Percentiles rank a stretch among this genome's conserved stretches.
Evolutionary conservation across 2,113 vertebrate genomes (phyloP).

Genomic region (Nyctereutes procyonoides): DNA sequence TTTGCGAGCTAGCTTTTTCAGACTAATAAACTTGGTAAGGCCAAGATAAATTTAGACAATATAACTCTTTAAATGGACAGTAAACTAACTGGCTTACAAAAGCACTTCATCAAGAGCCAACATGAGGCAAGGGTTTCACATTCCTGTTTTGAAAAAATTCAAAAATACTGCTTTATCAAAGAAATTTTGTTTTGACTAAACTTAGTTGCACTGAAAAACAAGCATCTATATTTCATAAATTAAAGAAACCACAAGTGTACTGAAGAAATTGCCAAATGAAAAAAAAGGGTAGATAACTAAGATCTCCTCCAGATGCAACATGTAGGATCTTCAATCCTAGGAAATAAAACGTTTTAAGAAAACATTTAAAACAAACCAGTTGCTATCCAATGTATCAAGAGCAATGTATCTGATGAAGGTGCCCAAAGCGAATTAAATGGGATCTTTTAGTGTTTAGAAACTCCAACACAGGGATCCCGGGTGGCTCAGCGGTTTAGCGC

Average conservation of each 20-base stretch:
- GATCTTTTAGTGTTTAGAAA: constrained; percentile 8
- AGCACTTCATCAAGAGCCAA: background rate
- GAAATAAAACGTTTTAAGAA: background rate
- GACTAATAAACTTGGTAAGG: background rate
- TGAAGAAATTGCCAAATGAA: constrained; percentile 28
- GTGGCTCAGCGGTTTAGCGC: too few species aligned
- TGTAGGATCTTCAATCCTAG: background rate
- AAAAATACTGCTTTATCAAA: constrained; percentile 33
- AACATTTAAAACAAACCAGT: constrained; percentile 3
- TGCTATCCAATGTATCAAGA: background rate
- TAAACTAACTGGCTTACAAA: constrained; percentile 17
- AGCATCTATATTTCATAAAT: background rate
- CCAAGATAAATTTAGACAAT: constrained; percentile 18
- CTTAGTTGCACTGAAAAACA: constrained; percentile 25
- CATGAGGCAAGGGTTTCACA: constrained; percentile 38
- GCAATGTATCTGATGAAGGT: background rate
- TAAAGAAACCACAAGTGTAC: background rate
- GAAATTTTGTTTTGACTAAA: constrained; percentile 2
- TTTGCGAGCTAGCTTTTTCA: constrained; percentile 5
- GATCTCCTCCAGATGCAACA: background rate
- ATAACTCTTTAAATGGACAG: background rate
- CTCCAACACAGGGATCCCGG: background rate
- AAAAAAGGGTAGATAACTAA: background rate
- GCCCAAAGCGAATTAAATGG: background rate
- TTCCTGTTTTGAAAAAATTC: constrained; percentile 46